phyloP scores from a whole-genome alignment of 2,888 invertebrate species.

The Pristionchus entomophagus region DNA sequence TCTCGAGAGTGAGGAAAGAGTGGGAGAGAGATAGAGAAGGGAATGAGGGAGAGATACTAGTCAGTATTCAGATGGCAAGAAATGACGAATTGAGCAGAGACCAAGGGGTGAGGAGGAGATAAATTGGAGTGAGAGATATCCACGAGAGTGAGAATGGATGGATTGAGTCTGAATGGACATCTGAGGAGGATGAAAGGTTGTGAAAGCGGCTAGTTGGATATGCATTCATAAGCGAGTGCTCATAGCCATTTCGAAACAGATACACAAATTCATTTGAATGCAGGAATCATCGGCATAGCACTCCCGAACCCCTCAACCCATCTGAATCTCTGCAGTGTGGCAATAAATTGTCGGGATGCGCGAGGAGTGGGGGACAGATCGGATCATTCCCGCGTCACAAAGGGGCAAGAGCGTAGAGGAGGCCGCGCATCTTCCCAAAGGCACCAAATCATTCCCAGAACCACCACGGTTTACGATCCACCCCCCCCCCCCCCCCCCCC shows the following conservation, averaged over 20 bases:
- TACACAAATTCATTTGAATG: no score
- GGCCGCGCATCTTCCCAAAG: background rate
- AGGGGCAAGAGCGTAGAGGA: background rate
- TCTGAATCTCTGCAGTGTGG: background rate
- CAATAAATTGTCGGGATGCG: background rate
- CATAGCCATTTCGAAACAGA: background rate
- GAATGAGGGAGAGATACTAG: background rate
- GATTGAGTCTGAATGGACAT: background rate
- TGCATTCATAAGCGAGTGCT: background rate
- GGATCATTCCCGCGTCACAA: background rate
- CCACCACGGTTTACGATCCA: background rate
- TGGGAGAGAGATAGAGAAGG: background rate
- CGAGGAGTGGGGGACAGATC: background rate
- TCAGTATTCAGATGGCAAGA: conserved; percentile 34
- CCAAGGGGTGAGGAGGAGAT: conserved; percentile 7
- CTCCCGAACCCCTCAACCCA: background rate
- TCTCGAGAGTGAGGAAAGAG: conserved; percentile 10
- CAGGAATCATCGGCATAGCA: no score
- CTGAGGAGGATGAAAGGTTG: background rate
- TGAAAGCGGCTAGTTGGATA: background rate
- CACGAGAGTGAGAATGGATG: conserved; percentile 17
- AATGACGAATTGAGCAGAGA: conserved; percentile 38
- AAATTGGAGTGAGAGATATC: conserved; percentile 20
- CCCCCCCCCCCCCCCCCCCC: no score
- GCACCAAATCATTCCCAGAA: conserved; percentile 23